phyloP scores from a whole-genome alignment of 1,140 invertebrate genomes.

The Drosophila trapezifrons region DNA sequence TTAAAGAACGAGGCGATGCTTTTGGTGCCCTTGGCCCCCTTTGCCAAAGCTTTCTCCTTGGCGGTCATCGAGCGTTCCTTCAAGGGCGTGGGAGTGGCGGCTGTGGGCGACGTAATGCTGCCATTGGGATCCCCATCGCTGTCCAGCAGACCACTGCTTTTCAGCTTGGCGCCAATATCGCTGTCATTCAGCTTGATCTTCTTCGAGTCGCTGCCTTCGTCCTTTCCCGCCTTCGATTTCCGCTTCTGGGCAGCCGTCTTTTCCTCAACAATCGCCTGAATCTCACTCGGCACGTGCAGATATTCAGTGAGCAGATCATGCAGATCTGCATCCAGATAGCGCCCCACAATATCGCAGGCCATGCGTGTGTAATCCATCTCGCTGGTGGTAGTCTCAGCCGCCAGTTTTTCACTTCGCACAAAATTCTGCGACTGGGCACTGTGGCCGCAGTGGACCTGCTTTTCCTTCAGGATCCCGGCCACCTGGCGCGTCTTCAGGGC shows the following conservation, averaged over 20 bases:
- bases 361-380: conserved; percentile 79
- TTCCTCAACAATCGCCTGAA: conserved; percentile 67
- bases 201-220: conserved; percentile 46
- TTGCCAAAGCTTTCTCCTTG: conserved; percentile 90
- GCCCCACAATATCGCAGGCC: conserved; percentile 74
- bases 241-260: conserved; percentile 63
- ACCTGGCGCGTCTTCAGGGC: conserved; percentile 88
- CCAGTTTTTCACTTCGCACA: conserved; percentile 86
- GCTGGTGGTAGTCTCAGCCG: conserved; percentile 81
- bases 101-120: conserved; percentile 24
- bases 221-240: conserved; percentile 63
- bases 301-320: conserved; percentile 62
- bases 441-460: conserved; percentile 89
- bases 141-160: conserved; percentile 62
- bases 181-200: conserved; percentile 67
- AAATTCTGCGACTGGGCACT: conserved; percentile 89
- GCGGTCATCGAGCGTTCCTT: conserved; percentile 85
- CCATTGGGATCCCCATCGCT: conserved; percentile 48
- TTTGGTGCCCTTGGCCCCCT: conserved; percentile 89
- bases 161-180: conserved; percentile 41
- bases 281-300: conserved; percentile 70
- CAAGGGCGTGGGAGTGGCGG: conserved; percentile 35
- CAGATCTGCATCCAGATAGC: conserved; percentile 68
- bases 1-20: conserved; percentile 91
- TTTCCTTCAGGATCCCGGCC: conserved; percentile 87